Conservation (phyloP, 2,888 invertebrate genomes). For the Adelphocoris suturalis region DNA sequence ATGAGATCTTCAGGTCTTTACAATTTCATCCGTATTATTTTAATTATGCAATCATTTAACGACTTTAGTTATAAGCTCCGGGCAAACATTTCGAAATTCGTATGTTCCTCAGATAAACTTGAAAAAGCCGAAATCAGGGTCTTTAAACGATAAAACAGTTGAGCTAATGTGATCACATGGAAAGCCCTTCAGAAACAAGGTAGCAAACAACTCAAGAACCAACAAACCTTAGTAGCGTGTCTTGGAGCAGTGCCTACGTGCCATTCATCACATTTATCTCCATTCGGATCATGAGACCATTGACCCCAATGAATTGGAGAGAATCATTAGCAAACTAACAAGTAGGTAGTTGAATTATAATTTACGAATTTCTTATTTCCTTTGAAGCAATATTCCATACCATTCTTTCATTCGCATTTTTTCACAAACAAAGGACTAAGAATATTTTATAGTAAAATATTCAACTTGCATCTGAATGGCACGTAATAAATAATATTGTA, state of each 20-base stretch:
- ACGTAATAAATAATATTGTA: too few species aligned
- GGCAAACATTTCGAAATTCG: slow-evolving; percentile 12
- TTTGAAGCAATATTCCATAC: too few species aligned
- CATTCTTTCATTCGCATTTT: too few species aligned
- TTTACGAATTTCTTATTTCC: too few species aligned
- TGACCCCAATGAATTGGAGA: not conserved
- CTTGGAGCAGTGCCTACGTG: slow-evolving; percentile 5
- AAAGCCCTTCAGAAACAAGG: not conserved
- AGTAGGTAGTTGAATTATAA: too few species aligned
- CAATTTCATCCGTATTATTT: too few species aligned
- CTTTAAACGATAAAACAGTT: not conserved
- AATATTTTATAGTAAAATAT: too few species aligned
- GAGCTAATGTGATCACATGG: not conserved
- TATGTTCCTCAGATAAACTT: not conserved
- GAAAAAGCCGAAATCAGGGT: not conserved
- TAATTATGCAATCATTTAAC: not conserved
- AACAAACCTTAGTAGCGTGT: not conserved
- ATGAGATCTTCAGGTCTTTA: too few species aligned
- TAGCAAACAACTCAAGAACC: not conserved
- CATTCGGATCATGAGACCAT: not conserved
- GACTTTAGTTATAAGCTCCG: not conserved
- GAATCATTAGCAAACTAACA: not conserved
- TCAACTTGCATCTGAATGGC: too few species aligned
- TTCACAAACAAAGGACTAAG: too few species aligned
- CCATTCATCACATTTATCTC: slow-evolving; percentile 8